These are phyloP conservation scores for Malacoraja senta DNA, from an alignment of 2,797 vertebrate genomes.

Conservation along the genomic window DNA sequence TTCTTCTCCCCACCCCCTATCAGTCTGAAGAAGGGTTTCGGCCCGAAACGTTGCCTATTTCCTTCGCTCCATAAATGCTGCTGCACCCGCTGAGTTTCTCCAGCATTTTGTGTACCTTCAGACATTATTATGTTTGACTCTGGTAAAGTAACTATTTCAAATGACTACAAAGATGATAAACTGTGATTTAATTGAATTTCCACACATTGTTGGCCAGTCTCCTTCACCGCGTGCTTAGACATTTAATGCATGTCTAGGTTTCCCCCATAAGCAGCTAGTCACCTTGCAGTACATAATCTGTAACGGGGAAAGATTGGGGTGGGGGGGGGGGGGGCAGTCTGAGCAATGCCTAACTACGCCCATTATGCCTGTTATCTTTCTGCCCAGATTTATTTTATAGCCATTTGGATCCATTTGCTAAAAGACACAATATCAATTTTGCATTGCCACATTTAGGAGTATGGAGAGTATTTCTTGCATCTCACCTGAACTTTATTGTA, in stretches of 20 bases:
- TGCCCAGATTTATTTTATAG: background rate
- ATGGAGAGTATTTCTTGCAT: background rate
- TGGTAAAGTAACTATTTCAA: too few species aligned
- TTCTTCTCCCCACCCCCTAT: too few species aligned
- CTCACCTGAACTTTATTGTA: background rate
- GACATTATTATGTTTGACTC: too few species aligned
- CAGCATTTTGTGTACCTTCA: too few species aligned
- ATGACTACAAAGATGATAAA: too few species aligned
- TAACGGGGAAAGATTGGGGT: background rate
- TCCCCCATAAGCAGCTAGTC: background rate
- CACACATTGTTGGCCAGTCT: background rate
- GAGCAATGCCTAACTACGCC: background rate
- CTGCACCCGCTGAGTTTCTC: too few species aligned
- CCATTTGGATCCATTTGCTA: background rate
- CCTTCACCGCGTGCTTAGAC: background rate
- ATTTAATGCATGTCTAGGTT: background rate
- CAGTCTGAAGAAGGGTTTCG: too few species aligned
- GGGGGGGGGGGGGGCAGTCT: too few species aligned
- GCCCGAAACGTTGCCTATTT: too few species aligned
- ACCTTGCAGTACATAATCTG: background rate
- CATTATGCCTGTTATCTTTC: background rate
- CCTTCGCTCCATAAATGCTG: too few species aligned
- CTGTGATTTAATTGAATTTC: too few species aligned
- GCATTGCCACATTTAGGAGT: background rate
- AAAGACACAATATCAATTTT: background rate